A percentile compares a stretch with the other conserved stretches of the same genome.
These are phyloP conservation scores for Pimpla rufipes DNA, from an alignment of 2,888 invertebrate genomes.

Conservation along the genomic window DNA sequence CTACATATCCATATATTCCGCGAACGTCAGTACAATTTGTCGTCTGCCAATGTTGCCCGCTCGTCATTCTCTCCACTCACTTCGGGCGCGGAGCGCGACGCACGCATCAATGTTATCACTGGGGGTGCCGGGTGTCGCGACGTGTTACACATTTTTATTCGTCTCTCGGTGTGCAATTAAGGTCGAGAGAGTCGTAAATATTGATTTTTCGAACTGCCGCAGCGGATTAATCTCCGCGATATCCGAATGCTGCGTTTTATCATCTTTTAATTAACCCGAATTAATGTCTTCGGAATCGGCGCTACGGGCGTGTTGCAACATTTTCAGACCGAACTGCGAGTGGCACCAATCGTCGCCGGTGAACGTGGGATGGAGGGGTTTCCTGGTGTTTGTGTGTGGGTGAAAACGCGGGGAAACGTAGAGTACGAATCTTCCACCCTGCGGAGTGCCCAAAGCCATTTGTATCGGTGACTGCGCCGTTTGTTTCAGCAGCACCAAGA, in stretches of 20 bases:
- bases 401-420: background rate
- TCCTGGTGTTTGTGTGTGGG: background rate
- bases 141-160: background rate
- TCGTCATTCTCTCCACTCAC: slow-evolving; percentile 43
- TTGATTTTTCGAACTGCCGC: background rate
- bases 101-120: slow-evolving; percentile 40
- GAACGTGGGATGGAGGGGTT: background rate
- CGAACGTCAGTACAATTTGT: slow-evolving; percentile 73
- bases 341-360: slow-evolving; percentile 1
- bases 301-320: background rate
- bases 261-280: background rate
- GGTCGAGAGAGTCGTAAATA: background rate
- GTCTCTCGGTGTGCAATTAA: background rate
- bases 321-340: background rate
- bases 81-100: slow-evolving; percentile 5
- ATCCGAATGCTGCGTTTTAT: too few relatives aligned
- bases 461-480: slow-evolving; percentile 74
- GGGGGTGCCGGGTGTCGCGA: background rate
- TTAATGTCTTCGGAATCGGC: background rate
- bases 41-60: slow-evolving; percentile 63
- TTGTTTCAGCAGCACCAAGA: slow-evolving; percentile 59
- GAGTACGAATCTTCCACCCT: slow-evolving; percentile 33
- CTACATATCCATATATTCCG: slow-evolving; percentile 66
- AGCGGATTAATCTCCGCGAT: background rate
- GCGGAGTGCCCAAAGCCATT: slow-evolving; percentile 68